Base-by-base conservation (phyloP, 2,888 invertebrate species). In the Idaea aversata region DNA sequence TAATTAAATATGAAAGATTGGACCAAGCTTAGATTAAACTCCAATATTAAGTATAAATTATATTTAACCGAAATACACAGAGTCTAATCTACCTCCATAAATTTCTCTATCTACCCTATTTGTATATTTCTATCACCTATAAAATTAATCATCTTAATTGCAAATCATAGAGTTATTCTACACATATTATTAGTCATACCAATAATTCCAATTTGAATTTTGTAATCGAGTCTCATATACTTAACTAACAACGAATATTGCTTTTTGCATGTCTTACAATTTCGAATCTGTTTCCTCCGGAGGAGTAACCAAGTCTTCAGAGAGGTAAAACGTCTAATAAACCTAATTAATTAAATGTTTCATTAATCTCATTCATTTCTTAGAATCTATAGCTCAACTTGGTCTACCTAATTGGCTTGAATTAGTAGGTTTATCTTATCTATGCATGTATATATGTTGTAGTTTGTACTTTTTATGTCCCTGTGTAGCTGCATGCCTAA, bases 251-350 rank as follows among this genome's bases (percentile, higher is more conserved):
- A 87, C 71, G 81, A 80, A 87, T 89, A 85, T 93, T 93, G 93
- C 90, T 86, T 91, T 94, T 95, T 95, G 94, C 95, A 95, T 95
- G 95, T 94, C 95, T 94, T 95, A 94, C 95, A 94, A 95, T 94
- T 94, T 93, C 91, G 94, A 94, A 94, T 93, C 94, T 88, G 93
- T 94, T 88, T 93, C 93, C 86, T 91, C 94, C 87, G 95, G 94
- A 93, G 94, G 94, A 88, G 94, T 94, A 84, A 93, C 93, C 86
- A 94, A 94, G 87, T 93, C 94, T 70, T 93, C 94, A 81, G 93
- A 94, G 87, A 93, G 93, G 93, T 93, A 92, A 38, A 47, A 36
- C 61, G 61, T 34, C 61, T 66, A 68, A 65, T 38, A 47, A 64
- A 61, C 34, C 35, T 61, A 61, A 61, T 61, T n/a, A 34, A 15